Percentiles rank a stretch among this genome's conserved stretches.
These are phyloP conservation scores for Drosophila setifemur DNA, from an alignment of 1,140 invertebrate genomes.

Conservation along the genomic window DNA sequence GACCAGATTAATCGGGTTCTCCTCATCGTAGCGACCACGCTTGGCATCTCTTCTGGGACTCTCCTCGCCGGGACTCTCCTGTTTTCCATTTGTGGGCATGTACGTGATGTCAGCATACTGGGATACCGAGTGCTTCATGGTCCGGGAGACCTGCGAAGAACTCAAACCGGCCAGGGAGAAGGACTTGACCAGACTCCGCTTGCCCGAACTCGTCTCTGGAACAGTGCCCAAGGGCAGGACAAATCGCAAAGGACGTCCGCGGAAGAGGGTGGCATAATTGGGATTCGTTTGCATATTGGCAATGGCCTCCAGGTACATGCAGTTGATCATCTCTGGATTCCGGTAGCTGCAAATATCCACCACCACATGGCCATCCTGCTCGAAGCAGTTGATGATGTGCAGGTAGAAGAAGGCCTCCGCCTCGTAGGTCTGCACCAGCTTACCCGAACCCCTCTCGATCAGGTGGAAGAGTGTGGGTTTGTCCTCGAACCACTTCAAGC, in stretches of 20 bases:
- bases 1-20: conserved; percentile 82
- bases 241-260: conserved; percentile 89
- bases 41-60: conserved; percentile 7
- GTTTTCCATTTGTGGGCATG: conserved; percentile 55
- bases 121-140: conserved; percentile 62
- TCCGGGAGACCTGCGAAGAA: conserved; percentile 24
- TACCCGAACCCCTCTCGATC: conserved; percentile 86
- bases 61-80: conserved; percentile 7
- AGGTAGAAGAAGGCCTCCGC: conserved; percentile 92
- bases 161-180: conserved; percentile 58
- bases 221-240: conserved; percentile 84
- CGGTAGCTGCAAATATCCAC: conserved; percentile 93
- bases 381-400: conserved; percentile 95
- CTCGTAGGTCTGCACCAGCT: conserved; percentile 85
- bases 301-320: conserved; percentile 92
- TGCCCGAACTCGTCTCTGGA: not conserved
- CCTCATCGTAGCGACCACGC: conserved; percentile 23
- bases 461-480: conserved; percentile 90
- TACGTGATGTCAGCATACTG: conserved; percentile 69
- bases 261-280: conserved; percentile 90
- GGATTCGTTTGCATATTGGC: conserved; percentile 91
- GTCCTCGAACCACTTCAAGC: conserved; percentile 88
- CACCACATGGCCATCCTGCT: conserved; percentile 87
- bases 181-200: conserved; percentile 58
- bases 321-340: conserved; percentile 91